Conservation (phyloP, 2,797 vertebrate genomes). For the Eurystomus glaucurus region DNA sequence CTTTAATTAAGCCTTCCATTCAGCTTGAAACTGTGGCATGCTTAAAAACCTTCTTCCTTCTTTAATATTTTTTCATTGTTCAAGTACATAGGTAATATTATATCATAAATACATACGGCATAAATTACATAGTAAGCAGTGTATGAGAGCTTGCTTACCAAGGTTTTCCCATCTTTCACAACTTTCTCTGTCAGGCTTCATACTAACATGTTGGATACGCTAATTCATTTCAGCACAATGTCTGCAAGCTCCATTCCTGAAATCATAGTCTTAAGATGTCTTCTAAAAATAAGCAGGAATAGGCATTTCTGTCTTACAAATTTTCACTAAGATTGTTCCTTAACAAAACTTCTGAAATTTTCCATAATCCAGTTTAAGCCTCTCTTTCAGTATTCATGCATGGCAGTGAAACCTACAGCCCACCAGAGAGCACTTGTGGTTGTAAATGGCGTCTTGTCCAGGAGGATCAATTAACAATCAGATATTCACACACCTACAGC, state of each 20-base stretch:
- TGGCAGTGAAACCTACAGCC: neutral
- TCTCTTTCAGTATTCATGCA: neutral
- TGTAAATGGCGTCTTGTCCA: neutral
- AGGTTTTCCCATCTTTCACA: neutral
- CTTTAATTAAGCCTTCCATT: neutral
- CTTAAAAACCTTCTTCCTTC: neutral
- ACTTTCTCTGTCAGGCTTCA: neutral
- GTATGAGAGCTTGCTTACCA: neutral
- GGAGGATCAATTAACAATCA: neutral
- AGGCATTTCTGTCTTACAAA: neutral
- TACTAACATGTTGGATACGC: neutral
- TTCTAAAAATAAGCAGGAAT: neutral
- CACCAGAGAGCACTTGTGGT: neutral
- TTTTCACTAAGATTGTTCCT: neutral
- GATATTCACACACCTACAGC: neutral
- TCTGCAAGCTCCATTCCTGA: neutral
- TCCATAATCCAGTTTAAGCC: neutral
- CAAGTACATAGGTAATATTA: conserved; percentile 19
- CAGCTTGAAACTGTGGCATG: neutral
- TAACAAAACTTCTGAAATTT: neutral
- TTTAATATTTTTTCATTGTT: conserved; percentile 35
- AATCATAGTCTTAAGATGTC: neutral
- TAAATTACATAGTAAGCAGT: conserved; percentile 18
- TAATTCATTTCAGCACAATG: conserved; percentile 25
- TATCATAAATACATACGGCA: neutral